These are phyloP conservation scores for Empidonax alnorum DNA, from an alignment of 2,113 vertebrate genomes.

Conservation along the genomic window DNA sequence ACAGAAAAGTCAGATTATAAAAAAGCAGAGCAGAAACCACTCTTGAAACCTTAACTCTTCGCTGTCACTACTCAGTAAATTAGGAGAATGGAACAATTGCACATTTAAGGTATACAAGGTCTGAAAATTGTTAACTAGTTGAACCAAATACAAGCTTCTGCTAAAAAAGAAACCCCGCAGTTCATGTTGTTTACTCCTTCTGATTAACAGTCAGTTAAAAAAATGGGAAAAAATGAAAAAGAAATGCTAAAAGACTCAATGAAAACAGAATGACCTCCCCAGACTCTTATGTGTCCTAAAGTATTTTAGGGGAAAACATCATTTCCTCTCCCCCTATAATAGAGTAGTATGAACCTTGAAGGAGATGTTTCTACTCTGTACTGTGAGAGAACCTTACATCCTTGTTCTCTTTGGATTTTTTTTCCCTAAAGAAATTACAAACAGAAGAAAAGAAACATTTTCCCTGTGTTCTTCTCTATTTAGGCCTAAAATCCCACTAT, in stretches of 20 bases:
- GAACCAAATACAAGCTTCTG: not conserved
- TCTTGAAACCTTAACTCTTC: not conserved
- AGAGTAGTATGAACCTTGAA: not conserved
- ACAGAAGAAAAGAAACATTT: not conserved
- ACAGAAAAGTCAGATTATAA: not conserved
- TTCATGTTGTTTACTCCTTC: not conserved
- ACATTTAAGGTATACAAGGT: not conserved
- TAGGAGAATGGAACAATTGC: not conserved
- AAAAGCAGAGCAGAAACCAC: not conserved
- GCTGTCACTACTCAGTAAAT: not conserved
- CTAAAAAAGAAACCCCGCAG: not conserved
- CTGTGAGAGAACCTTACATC: not conserved
- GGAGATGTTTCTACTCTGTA: not conserved
- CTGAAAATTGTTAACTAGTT: not conserved
- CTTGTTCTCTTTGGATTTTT: not conserved
- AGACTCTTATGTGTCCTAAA: not conserved
- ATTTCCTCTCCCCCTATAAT: fast-evolving
- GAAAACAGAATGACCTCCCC: not conserved
- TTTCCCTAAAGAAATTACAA: not conserved
- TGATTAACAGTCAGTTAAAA: not conserved
- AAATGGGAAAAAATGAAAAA: fast-evolving
- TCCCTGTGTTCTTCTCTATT: not conserved
- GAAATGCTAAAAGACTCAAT: not conserved
- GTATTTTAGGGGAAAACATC: not conserved
- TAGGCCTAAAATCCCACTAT: not conserved